A percentile compares a stretch with the other conserved stretches of the same genome.
Conservation (phyloP, 64 coral and sea anemone genomes). For the Anthopleura sola region DNA sequence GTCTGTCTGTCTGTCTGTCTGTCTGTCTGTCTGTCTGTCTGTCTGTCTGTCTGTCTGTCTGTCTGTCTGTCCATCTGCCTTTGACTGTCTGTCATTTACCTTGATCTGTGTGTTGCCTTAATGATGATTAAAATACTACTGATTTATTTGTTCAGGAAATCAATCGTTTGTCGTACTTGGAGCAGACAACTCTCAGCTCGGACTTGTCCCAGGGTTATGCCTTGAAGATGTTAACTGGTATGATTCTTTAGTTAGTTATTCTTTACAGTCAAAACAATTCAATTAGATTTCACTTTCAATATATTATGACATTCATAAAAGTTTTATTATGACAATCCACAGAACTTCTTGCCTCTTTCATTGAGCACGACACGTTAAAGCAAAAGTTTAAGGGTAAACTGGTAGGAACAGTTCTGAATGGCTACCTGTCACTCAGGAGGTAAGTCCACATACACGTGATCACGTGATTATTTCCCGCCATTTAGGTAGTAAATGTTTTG, state of each 20-base stretch:
- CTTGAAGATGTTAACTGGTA: constrained; percentile 92
- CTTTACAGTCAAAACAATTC: too few species aligned
- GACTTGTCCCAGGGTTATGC: constrained; percentile 98
- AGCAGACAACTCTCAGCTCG: constrained; percentile 93
- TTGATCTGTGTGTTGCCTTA: too few species aligned
- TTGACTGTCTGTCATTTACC: too few species aligned
- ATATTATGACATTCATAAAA: not conserved
- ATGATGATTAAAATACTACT: not conserved
- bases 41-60: too few species aligned
- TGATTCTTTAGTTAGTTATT: not conserved
- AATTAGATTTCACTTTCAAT: not conserved
- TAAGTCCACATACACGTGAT: constrained; percentile 12
- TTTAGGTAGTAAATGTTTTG: not conserved
- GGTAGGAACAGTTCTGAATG: constrained; percentile 94
- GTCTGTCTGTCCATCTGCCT: too few species aligned
- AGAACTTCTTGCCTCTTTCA: constrained; percentile 93
- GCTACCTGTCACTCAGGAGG: constrained; percentile 92
- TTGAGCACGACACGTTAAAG: constrained; percentile 90
- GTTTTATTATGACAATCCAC: not conserved
- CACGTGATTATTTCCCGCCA: constrained; percentile 1
- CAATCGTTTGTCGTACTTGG: constrained; percentile 74
- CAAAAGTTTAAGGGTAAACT: constrained; percentile 98
- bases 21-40: too few species aligned
- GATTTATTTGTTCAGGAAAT: constrained; percentile 73
- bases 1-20: too few species aligned